Evolutionary conservation across 2,113 vertebrate genomes (phyloP).

Genomic region (Osmerus eperlanus): DNA sequence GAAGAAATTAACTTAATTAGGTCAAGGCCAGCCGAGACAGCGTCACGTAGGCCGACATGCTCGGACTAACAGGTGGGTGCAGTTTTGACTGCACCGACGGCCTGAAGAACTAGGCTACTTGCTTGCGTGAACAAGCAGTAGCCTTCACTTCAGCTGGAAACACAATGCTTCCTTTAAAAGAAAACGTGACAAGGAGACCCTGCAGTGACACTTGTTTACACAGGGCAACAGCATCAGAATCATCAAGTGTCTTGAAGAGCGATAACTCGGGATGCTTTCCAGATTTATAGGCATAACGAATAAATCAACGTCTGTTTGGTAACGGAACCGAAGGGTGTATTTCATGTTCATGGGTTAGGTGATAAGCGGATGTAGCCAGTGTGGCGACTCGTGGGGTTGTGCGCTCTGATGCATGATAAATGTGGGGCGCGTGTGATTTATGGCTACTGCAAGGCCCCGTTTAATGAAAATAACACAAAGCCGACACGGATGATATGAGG

Average conservation of each 20-base stretch:
- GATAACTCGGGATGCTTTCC: constrained; percentile 4
- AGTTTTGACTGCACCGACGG: neutral
- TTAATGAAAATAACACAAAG: constrained; percentile 22
- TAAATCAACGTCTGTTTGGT: neutral
- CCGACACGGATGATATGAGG: neutral
- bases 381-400: constrained; percentile 9
- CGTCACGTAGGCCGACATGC: constrained; percentile 5
- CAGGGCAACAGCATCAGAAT: constrained; percentile 28
- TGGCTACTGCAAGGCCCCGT: constrained; percentile 16
- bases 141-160: too few species aligned
- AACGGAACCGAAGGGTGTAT: neutral
- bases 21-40: constrained; percentile 28
- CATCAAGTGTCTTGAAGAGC: constrained; percentile 37
- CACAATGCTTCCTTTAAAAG: too few species aligned
- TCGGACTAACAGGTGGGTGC: constrained; percentile 58
- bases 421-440: constrained; percentile 33
- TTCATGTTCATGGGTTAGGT: neutral
- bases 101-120: neutral
- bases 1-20: constrained; percentile 48
- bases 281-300: neutral
- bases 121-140: too few species aligned
- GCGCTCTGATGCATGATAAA: constrained; percentile 8
- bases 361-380: constrained; percentile 21
- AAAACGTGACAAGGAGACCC: too few species aligned
- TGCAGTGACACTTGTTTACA: too few species aligned